phyloP scores from a whole-genome alignment of 2,113 vertebrate species.

The Marmota monax region DNA sequence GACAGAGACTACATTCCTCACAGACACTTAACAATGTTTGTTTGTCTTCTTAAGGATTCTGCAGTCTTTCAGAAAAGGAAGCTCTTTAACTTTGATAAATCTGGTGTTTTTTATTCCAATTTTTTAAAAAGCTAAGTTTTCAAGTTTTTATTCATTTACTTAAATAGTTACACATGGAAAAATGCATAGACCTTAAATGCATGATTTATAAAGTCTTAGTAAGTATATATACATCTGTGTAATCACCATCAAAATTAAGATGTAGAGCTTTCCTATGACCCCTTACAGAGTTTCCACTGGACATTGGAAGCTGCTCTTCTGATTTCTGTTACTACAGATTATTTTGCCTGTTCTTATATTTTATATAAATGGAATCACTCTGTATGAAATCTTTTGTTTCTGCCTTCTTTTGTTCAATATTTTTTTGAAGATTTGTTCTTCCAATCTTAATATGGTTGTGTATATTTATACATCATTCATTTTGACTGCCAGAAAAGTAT shows the following conservation, averaged over 20 bases:
- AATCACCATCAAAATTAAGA: background rate
- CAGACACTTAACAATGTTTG: background rate
- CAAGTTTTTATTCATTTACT: background rate
- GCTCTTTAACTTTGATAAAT: slow-evolving; percentile 1
- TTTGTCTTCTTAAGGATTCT: background rate
- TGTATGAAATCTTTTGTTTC: background rate
- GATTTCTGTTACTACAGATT: background rate
- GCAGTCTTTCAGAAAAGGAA: background rate
- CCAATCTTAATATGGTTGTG: background rate
- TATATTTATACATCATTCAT: background rate
- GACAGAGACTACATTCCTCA: background rate
- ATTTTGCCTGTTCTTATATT: background rate
- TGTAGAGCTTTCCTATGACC: background rate
- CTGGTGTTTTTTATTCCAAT: background rate
- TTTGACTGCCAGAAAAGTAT: background rate
- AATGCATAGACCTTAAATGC: background rate
- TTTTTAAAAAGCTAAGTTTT: background rate
- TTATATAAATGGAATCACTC: background rate
- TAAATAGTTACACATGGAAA: background rate
- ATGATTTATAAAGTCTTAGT: slow-evolving; percentile 28
- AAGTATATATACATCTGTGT: background rate
- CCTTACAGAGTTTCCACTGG: background rate
- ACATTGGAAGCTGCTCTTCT: background rate
- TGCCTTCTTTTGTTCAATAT: background rate
- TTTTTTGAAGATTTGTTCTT: background rate